Evolutionary conservation across 2,113 vertebrate species (phyloP).

Genomic region (Oreotragus oreotragus): DNA sequence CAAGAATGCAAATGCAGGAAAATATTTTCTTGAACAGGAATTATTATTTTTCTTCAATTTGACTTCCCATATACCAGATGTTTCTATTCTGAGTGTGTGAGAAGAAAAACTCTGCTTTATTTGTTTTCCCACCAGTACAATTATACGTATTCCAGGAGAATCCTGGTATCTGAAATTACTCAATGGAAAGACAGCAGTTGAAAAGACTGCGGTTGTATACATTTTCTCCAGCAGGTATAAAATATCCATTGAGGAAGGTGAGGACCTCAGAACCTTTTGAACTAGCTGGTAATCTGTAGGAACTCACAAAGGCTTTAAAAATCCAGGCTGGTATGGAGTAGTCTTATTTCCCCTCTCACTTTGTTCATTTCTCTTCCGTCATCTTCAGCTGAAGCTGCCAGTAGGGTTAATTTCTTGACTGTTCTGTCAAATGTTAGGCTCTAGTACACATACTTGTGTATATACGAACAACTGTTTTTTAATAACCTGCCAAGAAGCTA

Average conservation of each 20-base stretch:
- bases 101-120: accelerated
- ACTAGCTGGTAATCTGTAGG: conserved; percentile 33
- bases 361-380: background rate
- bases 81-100: background rate
- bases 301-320: background rate
- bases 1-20: background rate
- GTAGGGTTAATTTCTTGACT: conserved; percentile 79
- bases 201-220: background rate
- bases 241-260: conserved; percentile 22
- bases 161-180: background rate
- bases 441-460: conserved; percentile 83
- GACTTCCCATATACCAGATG: background rate
- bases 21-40: background rate
- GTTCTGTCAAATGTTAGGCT: conserved; percentile 80
- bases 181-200: background rate
- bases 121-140: background rate
- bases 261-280: conserved; percentile 43
- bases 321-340: background rate
- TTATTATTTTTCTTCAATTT: background rate
- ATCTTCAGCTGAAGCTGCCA: conserved; percentile 60
- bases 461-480: conserved; percentile 90
- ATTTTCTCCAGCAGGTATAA: background rate
- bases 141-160: background rate
- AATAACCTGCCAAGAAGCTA: conserved; percentile 88
- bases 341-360: background rate